Conservation (phyloP, 2,113 vertebrate genomes). For the Gasterosteus aculeatus region DNA sequence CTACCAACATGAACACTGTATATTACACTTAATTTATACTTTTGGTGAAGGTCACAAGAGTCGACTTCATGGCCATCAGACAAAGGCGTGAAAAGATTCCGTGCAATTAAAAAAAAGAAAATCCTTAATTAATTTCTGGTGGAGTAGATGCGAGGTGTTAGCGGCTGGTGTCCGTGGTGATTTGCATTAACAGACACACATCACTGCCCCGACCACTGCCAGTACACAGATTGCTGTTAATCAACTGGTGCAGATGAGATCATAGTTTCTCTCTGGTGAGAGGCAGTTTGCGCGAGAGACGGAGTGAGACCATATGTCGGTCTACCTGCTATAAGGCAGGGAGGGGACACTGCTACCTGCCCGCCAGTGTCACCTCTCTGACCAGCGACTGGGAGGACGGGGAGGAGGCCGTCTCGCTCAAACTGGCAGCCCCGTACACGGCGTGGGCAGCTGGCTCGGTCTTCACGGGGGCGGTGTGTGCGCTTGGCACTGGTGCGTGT, state of each 20-base stretch:
- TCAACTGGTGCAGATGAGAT: slow-evolving; percentile 8
- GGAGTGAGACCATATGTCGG: slow-evolving; percentile 65
- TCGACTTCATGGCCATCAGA: background rate
- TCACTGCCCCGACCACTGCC: background rate
- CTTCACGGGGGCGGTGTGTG: slow-evolving; percentile 1
- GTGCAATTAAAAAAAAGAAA: too few species aligned
- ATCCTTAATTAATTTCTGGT: too few species aligned
- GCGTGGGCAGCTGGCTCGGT: slow-evolving; percentile 46
- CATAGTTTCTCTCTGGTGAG: slow-evolving; percentile 19
- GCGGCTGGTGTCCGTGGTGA: background rate
- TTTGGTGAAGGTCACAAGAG: background rate
- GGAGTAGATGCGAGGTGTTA: too few species aligned
- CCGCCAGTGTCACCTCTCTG: slow-evolving; percentile 63
- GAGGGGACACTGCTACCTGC: slow-evolving; percentile 50
- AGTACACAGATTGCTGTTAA: background rate
- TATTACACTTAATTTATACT: background rate
- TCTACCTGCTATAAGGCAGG: slow-evolving; percentile 39
- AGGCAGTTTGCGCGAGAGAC: slow-evolving; percentile 9
- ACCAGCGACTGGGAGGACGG: slow-evolving; percentile 55
- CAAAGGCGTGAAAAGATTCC: background rate
- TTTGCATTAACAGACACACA: background rate
- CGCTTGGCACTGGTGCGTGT: background rate
- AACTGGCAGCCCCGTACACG: slow-evolving; percentile 44
- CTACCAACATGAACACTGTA: background rate
- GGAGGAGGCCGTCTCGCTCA: slow-evolving; percentile 56